phyloP scores from a whole-genome alignment of 2,888 invertebrate genomes.

The Emmelina monodactyla region DNA sequence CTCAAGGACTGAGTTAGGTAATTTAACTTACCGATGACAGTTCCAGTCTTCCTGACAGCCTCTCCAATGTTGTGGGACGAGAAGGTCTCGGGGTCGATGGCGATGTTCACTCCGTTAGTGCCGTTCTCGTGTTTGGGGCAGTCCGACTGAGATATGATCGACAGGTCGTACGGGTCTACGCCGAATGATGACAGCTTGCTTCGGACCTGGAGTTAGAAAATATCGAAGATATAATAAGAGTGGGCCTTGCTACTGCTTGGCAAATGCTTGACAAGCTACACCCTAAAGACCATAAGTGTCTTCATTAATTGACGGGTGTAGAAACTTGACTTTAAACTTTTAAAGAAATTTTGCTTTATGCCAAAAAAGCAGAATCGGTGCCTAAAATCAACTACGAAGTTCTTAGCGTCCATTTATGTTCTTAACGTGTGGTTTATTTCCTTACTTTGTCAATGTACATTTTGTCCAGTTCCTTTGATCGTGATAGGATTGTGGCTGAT shows the following conservation, averaged over 20 bases:
- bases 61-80: slow-evolving; percentile 76
- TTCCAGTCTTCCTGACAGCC: slow-evolving; percentile 75
- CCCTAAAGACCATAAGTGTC: too few relatives aligned
- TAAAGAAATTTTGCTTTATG: too few relatives aligned
- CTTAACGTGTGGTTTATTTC: too few relatives aligned
- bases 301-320: too few relatives aligned
- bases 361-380: too few relatives aligned
- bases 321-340: too few relatives aligned
- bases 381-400: too few relatives aligned
- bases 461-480: slow-evolving; percentile 75
- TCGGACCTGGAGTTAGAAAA: slow-evolving; percentile 58
- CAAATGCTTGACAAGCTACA: too few relatives aligned
- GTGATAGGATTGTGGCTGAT: slow-evolving; percentile 82
- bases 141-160: slow-evolving; percentile 74
- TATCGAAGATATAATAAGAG: neutral
- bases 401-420: too few relatives aligned
- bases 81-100: slow-evolving; percentile 79
- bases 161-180: slow-evolving; percentile 80
- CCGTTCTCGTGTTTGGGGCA: slow-evolving; percentile 71
- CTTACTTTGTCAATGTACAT: slow-evolving; percentile 72
- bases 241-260: too few relatives aligned
- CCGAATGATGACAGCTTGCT: slow-evolving; percentile 68
- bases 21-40: slow-evolving; percentile 71
- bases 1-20: too few relatives aligned
- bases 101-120: slow-evolving; percentile 69